Conservation (phyloP, 2,888 invertebrate species). For the Acleris literana region DNA sequence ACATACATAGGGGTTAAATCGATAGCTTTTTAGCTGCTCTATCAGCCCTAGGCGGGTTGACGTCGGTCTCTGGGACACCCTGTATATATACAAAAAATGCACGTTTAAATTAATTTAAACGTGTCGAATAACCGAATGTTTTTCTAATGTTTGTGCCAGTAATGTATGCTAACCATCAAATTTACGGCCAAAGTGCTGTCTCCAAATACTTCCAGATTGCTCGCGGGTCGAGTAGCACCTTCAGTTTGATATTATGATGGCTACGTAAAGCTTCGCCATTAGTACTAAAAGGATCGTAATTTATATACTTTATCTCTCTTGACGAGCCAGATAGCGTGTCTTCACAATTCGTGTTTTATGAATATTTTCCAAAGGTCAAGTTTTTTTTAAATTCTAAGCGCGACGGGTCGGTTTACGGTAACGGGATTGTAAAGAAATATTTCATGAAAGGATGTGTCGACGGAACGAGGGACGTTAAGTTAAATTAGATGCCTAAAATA, state of each 20-base stretch:
- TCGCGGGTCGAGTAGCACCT: constrained; percentile 24
- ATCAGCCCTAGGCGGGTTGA: too few relatives aligned
- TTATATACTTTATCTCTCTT: constrained; percentile 62
- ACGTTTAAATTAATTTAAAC: too few relatives aligned
- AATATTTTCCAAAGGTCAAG: constrained; percentile 21
- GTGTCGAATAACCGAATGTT: too few relatives aligned
- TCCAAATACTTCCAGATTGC: constrained; percentile 6
- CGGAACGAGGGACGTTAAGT: too few relatives aligned
- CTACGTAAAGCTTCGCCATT: constrained; percentile 60
- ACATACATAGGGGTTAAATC: too few relatives aligned
- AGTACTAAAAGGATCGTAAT: constrained; percentile 68
- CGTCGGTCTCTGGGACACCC: too few relatives aligned
- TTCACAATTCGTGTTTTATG: constrained; percentile 23
- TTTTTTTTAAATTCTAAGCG: neutral
- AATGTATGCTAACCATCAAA: constrained; percentile 10
- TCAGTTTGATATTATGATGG: constrained; percentile 58
- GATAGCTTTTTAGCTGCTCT: too few relatives aligned
- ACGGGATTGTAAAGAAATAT: neutral
- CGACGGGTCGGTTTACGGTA: neutral
- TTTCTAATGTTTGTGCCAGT: neutral
- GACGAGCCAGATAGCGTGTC: constrained; percentile 34
- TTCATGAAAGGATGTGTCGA: neutral
- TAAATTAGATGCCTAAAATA: too few relatives aligned
- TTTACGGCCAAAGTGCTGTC: neutral
- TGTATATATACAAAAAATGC: too few relatives aligned